Conservation (phyloP, 1,140 invertebrate genomes). For the Apis dorsata region DNA sequence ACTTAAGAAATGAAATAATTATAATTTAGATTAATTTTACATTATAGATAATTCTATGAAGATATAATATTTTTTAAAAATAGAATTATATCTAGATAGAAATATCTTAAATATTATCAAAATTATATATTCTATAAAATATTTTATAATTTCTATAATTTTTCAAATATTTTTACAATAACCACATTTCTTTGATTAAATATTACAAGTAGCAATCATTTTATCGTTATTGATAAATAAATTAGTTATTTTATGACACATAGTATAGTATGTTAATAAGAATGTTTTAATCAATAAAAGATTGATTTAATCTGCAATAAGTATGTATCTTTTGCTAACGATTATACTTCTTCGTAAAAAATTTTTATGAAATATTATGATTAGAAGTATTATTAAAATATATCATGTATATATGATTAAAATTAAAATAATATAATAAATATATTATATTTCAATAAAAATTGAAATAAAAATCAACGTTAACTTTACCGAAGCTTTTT, state of each 20-base stretch:
- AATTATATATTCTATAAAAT: not conserved
- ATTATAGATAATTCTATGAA: not conserved
- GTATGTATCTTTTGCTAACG: no score
- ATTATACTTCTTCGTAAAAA: not conserved
- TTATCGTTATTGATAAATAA: not conserved
- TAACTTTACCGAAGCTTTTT: no score
- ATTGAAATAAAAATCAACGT: no score
- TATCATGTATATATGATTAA: no score
- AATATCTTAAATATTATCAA: not conserved
- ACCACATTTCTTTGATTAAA: conserved; percentile 3
- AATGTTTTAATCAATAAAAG: not conserved
- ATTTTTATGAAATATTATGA: not conserved
- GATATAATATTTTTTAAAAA: not conserved
- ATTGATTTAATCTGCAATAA: not conserved
- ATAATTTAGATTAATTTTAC: not conserved
- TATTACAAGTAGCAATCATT: not conserved
- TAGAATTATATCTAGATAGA: not conserved
- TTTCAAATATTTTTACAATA: not conserved
- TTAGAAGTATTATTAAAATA: no score
- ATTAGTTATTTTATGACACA: not conserved
- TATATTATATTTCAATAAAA: no score
- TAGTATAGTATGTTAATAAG: not conserved
- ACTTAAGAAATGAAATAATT: not conserved
- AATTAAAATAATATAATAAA: no score
- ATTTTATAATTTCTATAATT: no score